Conservation (phyloP, 2,113 vertebrate genomes). For the Microtus ochrogaster region DNA sequence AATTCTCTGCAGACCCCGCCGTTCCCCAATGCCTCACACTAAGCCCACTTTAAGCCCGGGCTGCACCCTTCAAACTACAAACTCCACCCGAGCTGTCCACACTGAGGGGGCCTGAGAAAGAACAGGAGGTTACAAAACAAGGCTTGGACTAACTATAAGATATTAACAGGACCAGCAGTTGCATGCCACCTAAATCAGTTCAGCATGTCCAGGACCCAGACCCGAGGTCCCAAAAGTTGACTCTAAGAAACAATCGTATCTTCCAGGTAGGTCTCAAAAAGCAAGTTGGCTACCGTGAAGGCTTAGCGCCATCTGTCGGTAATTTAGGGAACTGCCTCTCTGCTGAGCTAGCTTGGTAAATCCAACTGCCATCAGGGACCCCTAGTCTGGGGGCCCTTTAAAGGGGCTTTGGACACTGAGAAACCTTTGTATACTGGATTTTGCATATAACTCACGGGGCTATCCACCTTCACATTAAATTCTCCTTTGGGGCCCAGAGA, state of each 20-base stretch:
- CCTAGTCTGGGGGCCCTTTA: neutral
- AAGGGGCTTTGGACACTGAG: neutral
- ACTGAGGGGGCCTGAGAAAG: neutral
- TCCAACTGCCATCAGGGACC: neutral
- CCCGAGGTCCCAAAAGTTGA: neutral
- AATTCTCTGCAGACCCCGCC: neutral
- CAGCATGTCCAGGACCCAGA: neutral
- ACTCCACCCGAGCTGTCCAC: neutral
- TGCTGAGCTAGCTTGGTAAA: too few species aligned
- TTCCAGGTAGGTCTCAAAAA: neutral
- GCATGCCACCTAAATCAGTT: neutral
- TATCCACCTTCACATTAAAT: neutral
- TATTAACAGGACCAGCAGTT: neutral
- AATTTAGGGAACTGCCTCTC: constrained; percentile 52
- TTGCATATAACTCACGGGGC: neutral
- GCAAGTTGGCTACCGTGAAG: constrained; percentile 77
- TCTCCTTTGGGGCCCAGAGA: neutral
- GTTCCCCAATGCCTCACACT: neutral
- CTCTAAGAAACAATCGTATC: neutral
- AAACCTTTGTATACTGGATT: neutral
- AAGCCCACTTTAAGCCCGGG: neutral
- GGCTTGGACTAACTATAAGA: neutral
- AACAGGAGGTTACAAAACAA: neutral
- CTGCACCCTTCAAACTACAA: neutral
- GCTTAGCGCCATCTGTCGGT: constrained; percentile 87